Evolutionary conservation across 2,888 invertebrate species (phyloP).

Genomic region (Sarcophaga variegata): DNA sequence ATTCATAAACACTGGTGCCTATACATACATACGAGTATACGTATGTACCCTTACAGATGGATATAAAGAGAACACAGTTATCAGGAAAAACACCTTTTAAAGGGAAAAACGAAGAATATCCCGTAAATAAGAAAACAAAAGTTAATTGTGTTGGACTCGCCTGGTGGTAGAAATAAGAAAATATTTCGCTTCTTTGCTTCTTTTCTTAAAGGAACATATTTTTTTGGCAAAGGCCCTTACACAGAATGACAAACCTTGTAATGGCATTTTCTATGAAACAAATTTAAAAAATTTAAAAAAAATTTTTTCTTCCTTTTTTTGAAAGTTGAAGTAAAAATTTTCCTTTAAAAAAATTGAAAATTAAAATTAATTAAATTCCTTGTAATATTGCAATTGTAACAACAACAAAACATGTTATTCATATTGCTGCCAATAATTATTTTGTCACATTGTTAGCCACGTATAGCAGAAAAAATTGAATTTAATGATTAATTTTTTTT

Average conservation of each 20-base stretch:
- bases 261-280: no score
- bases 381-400: no score
- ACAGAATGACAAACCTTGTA: no score
- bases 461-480: background rate
- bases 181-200: background rate
- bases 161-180: conserved; percentile 34
- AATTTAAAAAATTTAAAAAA: no score
- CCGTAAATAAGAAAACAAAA: conserved; percentile 52
- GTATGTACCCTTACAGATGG: conserved; percentile 49
- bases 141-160: conserved; percentile 63
- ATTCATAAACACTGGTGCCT: conserved; percentile 9
- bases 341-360: no score
- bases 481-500: conserved; percentile 1
- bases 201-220: background rate
- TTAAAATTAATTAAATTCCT: no score
- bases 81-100: conserved; percentile 62
- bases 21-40: background rate
- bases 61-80: conserved; percentile 30
- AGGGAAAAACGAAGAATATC: background rate
- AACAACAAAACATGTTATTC: background rate
- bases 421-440: background rate
- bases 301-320: no score
- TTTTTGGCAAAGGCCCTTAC: no score
- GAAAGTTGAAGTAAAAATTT: no score
- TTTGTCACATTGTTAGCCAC: background rate